Evolutionary conservation across 2,888 invertebrate species (phyloP).

Genomic region (Papilio demoleus): DNA sequence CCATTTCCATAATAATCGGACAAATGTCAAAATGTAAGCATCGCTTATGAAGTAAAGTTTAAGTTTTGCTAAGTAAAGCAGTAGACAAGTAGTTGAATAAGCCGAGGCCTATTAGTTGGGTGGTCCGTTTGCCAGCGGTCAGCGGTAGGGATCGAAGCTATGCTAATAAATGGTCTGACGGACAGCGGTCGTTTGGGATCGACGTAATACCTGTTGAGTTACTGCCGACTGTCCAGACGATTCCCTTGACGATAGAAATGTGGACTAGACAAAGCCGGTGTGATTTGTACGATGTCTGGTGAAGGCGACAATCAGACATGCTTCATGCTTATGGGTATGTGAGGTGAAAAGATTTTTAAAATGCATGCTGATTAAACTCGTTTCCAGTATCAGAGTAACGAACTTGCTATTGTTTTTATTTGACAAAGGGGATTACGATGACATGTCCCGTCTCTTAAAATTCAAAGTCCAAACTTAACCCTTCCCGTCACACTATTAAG

Average conservation of each 20-base stretch:
- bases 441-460: not conserved
- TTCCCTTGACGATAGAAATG: slow-evolving; percentile 43
- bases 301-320: too few relatives aligned
- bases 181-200: slow-evolving; percentile 73
- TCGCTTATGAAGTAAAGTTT: too few relatives aligned
- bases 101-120: slow-evolving; percentile 56
- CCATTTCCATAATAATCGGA: too few relatives aligned
- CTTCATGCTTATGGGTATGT: too few relatives aligned
- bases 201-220: slow-evolving; percentile 81
- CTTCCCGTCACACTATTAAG: slow-evolving; percentile 5
- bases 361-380: too few relatives aligned
- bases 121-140: slow-evolving; percentile 55
- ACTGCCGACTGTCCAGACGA: slow-evolving; percentile 64
- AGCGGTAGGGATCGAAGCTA: slow-evolving; percentile 55
- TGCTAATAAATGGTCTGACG: slow-evolving; percentile 67
- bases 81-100: slow-evolving; percentile 22
- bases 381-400: too few relatives aligned
- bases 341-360: too few relatives aligned
- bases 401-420: slow-evolving; percentile 72
- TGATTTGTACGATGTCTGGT: too few relatives aligned
- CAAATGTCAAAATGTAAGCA: too few relatives aligned
- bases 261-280: slow-evolving; percentile 45
- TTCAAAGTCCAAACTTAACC: slow-evolving; percentile 3
- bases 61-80: not conserved
- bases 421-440: too few relatives aligned